Percentiles rank a stretch among this genome's conserved stretches.
Conservation (phyloP, 2,113 vertebrate genomes). For the Microcebus lehilahytsara region DNA sequence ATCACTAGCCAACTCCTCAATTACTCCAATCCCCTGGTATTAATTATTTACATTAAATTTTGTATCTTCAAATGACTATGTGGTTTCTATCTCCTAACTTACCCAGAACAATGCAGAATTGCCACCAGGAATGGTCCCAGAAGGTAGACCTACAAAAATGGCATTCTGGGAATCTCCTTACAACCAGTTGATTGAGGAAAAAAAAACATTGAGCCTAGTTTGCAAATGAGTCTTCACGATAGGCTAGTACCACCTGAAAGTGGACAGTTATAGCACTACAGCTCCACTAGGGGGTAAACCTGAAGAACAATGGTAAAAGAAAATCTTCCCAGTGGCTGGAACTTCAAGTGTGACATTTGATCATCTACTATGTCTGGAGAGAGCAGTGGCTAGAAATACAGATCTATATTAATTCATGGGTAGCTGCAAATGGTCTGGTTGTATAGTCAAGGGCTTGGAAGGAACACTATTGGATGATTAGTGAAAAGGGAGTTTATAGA, state of each 20-base stretch:
- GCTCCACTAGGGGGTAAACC: not conserved
- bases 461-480: not conserved
- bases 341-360: not conserved
- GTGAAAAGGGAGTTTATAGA: not conserved
- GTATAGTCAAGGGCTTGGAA: not conserved
- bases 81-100: not conserved
- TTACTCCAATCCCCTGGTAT: not conserved
- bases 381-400: not conserved
- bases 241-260: not conserved
- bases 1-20: not conserved
- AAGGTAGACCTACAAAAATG: not conserved
- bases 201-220: not conserved
- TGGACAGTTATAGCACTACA: not conserved
- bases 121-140: not conserved
- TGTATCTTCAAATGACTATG: not conserved
- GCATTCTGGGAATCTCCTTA: not conserved
- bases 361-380: not conserved
- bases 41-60: not conserved
- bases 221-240: not conserved
- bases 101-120: not conserved
- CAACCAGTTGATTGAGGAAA: not conserved
- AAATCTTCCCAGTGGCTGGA: not conserved
- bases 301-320: not conserved
- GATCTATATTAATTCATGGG: not conserved
- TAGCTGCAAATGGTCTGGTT: not conserved